Evolutionary conservation across 2,888 invertebrate species (phyloP).

Genomic region (Conus canariensis): DNA sequence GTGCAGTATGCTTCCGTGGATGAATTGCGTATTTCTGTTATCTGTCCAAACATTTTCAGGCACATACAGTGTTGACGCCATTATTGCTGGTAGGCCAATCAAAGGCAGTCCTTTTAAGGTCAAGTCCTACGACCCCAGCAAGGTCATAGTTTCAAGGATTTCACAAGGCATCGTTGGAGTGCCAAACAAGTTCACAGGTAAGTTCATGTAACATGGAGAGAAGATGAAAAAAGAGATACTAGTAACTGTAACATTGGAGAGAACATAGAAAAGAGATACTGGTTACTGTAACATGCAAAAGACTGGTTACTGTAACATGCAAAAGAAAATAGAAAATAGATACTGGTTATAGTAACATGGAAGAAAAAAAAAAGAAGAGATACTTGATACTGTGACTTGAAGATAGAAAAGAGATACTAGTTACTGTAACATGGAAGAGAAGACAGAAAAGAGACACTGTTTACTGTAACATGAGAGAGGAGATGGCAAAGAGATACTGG

Average conservation of each 20-base stretch:
- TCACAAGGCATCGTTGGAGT: conserved; percentile 89
- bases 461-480: too few relatives aligned
- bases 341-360: too few relatives aligned
- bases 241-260: too few relatives aligned
- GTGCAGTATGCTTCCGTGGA: too few relatives aligned
- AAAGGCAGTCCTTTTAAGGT: conserved; percentile 78
- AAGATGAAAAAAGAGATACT: background rate
- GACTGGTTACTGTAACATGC: too few relatives aligned
- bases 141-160: conserved; percentile 96
- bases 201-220: conserved; percentile 61
- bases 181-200: conserved; percentile 95
- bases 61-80: conserved; percentile 66
- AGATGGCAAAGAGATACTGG: too few relatives aligned
- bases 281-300: background rate
- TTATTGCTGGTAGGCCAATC: conserved; percentile 64
- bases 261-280: background rate
- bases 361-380: too few relatives aligned
- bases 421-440: too few relatives aligned
- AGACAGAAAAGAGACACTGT: too few relatives aligned
- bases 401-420: too few relatives aligned
- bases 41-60: conserved; percentile 57
- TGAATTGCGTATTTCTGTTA: background rate
- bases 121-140: conserved; percentile 87
- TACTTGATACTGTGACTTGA: too few relatives aligned
- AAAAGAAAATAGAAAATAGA: too few relatives aligned